A percentile compares a stretch with the other conserved stretches of the same genome.
phyloP scores from a whole-genome alignment of 2,888 invertebrate species.

The Ennomos quercinarius region DNA sequence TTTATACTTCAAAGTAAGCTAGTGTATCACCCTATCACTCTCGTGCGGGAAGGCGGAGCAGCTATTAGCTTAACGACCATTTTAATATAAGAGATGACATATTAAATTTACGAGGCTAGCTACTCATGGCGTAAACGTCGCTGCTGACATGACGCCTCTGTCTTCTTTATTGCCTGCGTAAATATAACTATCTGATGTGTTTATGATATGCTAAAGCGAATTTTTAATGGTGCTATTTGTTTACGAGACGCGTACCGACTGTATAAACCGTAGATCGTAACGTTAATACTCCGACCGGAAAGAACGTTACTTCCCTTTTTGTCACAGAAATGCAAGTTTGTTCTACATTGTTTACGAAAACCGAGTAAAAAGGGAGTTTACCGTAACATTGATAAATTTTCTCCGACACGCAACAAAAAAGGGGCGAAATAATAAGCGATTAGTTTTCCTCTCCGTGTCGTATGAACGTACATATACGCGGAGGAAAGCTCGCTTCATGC shows the following conservation, averaged over 20 bases:
- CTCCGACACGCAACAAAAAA: slow-evolving; percentile 67
- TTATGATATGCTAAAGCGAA: slow-evolving; percentile 71
- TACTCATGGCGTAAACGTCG: slow-evolving; percentile 72
- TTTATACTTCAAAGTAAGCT: slow-evolving; percentile 66
- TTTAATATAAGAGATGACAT: slow-evolving; percentile 84
- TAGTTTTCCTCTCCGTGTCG: slow-evolving; percentile 57
- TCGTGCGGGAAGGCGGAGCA: slow-evolving; percentile 70
- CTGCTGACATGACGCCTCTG: slow-evolving; percentile 76
- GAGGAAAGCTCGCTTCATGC: slow-evolving; percentile 64
- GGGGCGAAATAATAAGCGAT: slow-evolving; percentile 70
- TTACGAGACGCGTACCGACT: slow-evolving; percentile 44
- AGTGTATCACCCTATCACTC: slow-evolving; percentile 69
- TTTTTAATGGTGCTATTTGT: slow-evolving; percentile 68
- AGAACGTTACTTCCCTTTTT: slow-evolving; percentile 51
- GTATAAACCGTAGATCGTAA: slow-evolving; percentile 47
- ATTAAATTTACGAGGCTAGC: slow-evolving; percentile 83
- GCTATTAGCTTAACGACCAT: slow-evolving; percentile 84
- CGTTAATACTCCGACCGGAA: slow-evolving; percentile 38
- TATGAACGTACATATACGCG: slow-evolving; percentile 55
- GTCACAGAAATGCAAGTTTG: slow-evolving; percentile 51
- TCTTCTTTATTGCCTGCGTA: slow-evolving; percentile 79
- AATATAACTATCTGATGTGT: slow-evolving; percentile 77
- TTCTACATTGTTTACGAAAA: slow-evolving; percentile 58
- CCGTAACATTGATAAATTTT: slow-evolving; percentile 66
- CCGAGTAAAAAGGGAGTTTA: slow-evolving; percentile 56